Evolutionary conservation across 2,797 vertebrate genomes (phyloP).

Genomic region (Petrocephalus schoutedeni): DNA sequence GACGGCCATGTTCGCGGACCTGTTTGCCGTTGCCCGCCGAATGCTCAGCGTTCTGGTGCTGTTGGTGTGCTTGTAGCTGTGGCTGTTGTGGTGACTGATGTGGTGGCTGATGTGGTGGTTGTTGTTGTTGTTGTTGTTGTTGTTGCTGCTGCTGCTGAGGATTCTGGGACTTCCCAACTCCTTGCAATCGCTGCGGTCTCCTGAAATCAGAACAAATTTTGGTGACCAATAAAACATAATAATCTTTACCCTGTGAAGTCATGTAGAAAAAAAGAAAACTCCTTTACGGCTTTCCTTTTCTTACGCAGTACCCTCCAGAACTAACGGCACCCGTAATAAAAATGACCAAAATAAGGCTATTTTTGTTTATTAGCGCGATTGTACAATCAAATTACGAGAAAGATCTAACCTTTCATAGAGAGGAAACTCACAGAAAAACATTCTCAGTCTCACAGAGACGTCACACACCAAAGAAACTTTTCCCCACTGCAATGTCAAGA

Average conservation of each 20-base stretch:
- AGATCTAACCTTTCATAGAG: background rate
- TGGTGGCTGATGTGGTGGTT: constrained; percentile 56
- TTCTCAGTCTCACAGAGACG: background rate
- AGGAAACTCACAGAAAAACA: background rate
- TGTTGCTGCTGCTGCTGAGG: constrained; percentile 62
- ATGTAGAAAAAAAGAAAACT: background rate
- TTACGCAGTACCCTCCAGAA: background rate
- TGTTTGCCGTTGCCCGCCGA: constrained; percentile 64
- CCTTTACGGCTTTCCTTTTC: background rate
- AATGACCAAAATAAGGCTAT: background rate
- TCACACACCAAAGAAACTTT: background rate
- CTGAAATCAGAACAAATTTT: constrained; percentile 60
- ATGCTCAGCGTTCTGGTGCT: constrained; percentile 60
- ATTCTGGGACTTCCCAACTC: constrained; percentile 65
- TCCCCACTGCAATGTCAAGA: background rate
- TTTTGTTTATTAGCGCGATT: background rate
- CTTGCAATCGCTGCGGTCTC: constrained; percentile 77
- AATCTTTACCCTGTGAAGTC: background rate
- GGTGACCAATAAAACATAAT: constrained; percentile 39
- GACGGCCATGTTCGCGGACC: constrained; percentile 68
- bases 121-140: constrained; percentile 71
- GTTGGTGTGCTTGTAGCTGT: constrained; percentile 56
- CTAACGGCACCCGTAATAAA: background rate
- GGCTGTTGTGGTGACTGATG: constrained; percentile 64
- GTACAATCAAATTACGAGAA: background rate